phyloP scores from a whole-genome alignment of 2,113 vertebrate species.

The Oreochromis aureus region DNA sequence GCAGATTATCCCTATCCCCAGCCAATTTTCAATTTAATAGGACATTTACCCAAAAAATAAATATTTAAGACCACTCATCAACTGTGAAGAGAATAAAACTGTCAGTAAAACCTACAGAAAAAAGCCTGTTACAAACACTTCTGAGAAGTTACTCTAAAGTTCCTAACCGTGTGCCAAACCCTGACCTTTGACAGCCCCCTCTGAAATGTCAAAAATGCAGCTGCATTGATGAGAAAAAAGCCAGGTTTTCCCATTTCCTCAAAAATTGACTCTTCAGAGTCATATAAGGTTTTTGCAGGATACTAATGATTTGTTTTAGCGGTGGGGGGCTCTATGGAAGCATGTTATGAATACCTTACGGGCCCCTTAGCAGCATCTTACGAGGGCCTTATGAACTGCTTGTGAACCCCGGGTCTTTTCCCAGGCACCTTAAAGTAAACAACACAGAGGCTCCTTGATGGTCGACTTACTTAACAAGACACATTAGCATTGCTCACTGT shows the following conservation, averaged over 20 bases:
- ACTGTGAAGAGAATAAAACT: background rate
- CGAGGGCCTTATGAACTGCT: slow-evolving; percentile 45
- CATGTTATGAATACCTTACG: slow-evolving; percentile 49
- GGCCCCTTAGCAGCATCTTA: slow-evolving; percentile 45
- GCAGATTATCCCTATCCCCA: background rate
- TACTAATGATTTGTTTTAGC: slow-evolving; percentile 68
- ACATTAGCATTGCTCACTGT: background rate
- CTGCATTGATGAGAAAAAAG: slow-evolving; percentile 15
- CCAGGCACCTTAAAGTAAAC: slow-evolving; percentile 37
- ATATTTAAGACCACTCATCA: background rate
- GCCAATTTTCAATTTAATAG: background rate
- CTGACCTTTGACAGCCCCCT: slow-evolving; percentile 22
- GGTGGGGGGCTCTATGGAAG: slow-evolving; percentile 18
- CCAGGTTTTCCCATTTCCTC: slow-evolving; percentile 61
- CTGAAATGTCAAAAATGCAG: slow-evolving; percentile 58
- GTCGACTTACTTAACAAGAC: background rate
- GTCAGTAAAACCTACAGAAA: background rate
- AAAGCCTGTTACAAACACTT: background rate
- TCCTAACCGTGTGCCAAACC: background rate
- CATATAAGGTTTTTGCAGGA: slow-evolving; percentile 46
- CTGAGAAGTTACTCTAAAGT: background rate
- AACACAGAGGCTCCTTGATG: background rate
- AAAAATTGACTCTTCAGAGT: slow-evolving; percentile 31
- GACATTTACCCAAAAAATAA: background rate
- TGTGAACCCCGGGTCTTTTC: slow-evolving; percentile 40